A percentile compares a stretch with the other conserved stretches of the same genome.
phyloP scores from a whole-genome alignment of 2,113 vertebrate genomes.

The Equus quagga region DNA sequence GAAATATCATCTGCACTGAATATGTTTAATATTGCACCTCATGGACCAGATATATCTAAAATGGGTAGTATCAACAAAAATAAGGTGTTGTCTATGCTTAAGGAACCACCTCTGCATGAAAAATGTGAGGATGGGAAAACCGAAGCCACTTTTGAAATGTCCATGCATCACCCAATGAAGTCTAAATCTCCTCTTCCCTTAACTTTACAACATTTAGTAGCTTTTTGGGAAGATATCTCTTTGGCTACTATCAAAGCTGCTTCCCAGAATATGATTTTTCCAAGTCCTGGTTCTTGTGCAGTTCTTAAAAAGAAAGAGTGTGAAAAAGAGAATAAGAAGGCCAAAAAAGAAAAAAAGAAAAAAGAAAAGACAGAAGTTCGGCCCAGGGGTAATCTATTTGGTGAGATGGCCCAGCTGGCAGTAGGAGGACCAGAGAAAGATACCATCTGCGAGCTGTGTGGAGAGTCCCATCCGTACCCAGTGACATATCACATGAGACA shows the following conservation, averaged over 20 bases:
- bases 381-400: slow-evolving; percentile 97
- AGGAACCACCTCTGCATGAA: slow-evolving; percentile 97
- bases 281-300: slow-evolving; percentile 98
- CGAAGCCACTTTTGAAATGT: slow-evolving; percentile 93
- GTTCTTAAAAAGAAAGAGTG: slow-evolving; percentile 98
- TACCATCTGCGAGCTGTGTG: slow-evolving; percentile 98
- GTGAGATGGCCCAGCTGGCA: slow-evolving; percentile 98
- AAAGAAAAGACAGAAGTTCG: slow-evolving; percentile 97
- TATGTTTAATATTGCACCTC: slow-evolving; percentile 98
- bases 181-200: slow-evolving; percentile 95
- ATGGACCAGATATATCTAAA: slow-evolving; percentile 99
- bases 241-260: slow-evolving; percentile 99
- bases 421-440: slow-evolving; percentile 99
- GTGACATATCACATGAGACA: slow-evolving; percentile 99
- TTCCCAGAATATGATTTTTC: slow-evolving; percentile 99
- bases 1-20: slow-evolving; percentile 99
- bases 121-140: slow-evolving; percentile 97
- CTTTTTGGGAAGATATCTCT: slow-evolving; percentile 99
- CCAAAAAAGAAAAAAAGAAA: slow-evolving; percentile 99
- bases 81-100: slow-evolving; percentile 98
- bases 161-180: slow-evolving; percentile 91
- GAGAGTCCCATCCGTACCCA: slow-evolving; percentile 98
- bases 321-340: slow-evolving; percentile 96
- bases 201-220: slow-evolving; percentile 97
- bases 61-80: slow-evolving; percentile 99